phyloP scores from a whole-genome alignment of 2,113 vertebrate genomes.

The Thymallus thymallus region DNA sequence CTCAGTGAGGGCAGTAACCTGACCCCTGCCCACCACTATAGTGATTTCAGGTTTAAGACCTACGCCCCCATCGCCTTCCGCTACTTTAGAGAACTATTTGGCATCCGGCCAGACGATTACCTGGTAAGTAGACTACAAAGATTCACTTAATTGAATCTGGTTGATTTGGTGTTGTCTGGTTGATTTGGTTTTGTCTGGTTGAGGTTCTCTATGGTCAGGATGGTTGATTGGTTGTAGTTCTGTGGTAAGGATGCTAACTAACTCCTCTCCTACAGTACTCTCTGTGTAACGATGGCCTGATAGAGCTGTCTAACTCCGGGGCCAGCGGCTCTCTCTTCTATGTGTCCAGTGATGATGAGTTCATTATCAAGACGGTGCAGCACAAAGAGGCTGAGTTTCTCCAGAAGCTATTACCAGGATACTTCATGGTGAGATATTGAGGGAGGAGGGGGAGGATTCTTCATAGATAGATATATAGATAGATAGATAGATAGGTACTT shows the following conservation, averaged over 20 bases:
- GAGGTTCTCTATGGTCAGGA: not conserved
- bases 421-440: slow-evolving; percentile 85
- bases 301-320: slow-evolving; percentile 89
- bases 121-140: slow-evolving; percentile 76
- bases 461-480: too few relatives aligned
- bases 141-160: not conserved
- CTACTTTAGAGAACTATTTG: slow-evolving; percentile 93
- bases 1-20: slow-evolving; percentile 91
- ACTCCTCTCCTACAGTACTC: slow-evolving; percentile 62
- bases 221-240: not conserved
- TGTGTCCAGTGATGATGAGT: slow-evolving; percentile 92
- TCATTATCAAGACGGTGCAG: slow-evolving; percentile 96
- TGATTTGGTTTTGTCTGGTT: not conserved
- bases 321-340: slow-evolving; percentile 95
- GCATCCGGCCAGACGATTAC: slow-evolving; percentile 93
- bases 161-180: not conserved
- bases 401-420: slow-evolving; percentile 93
- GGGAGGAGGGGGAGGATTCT: too few relatives aligned
- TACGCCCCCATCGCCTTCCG: slow-evolving; percentile 95
- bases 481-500: too few relatives aligned
- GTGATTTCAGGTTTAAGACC: slow-evolving; percentile 94
- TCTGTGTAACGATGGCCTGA: slow-evolving; percentile 86
- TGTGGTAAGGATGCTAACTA: not conserved
- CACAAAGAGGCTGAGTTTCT: slow-evolving; percentile 96
- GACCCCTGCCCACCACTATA: slow-evolving; percentile 94